Base-by-base conservation (phyloP, 2,888 invertebrate genomes). In the Lochmaea crataegi region DNA sequence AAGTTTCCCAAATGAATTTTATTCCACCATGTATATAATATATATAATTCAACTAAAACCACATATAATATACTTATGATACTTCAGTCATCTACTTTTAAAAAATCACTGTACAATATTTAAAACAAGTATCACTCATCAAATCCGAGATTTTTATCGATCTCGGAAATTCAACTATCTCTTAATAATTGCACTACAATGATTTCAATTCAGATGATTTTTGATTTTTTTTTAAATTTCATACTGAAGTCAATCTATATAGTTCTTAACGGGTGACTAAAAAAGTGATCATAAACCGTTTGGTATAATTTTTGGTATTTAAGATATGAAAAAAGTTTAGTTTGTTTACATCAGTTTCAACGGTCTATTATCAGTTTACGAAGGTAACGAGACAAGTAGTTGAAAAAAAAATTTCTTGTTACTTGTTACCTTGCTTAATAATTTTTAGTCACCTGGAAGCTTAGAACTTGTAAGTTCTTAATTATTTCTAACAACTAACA, bases 31-130 rank as follows among this genome's bases (percentile, higher is more conserved):
- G 42, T 16, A 32, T 41, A 18, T 42, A 22, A 79, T 76, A 61
- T 16, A 32, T 38, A 18, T 42, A 22, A 79, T 76, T 74, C 73
- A 81, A 82, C 80, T 81, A 82, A 82, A 81, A 76, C 32, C 78
- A 82, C 78, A 32, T 22, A 61, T 11, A 68, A 78, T 82, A 77
- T 80, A 80, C 79, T 80, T 81, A 82, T 80, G 77, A 81, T 81
- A 81, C 79, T 82, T 84, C 84, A 85, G 84, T 84, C 84, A 83
- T 78, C 85, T 85, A 84, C 83, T 66, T 75, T 79, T 83, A 81
- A 80, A 82, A 82, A 83, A 82, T 83, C 83, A 84, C 84, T 84
- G 82, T 84, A 84, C 84, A 83, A 76, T 81, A 81, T 82, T 80
- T 79, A 83, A 80, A 82, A 80, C 78, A 83, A 82, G 79, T 79